phyloP scores from a whole-genome alignment of 2,888 invertebrate genomes.

The Aethes cnicana region DNA sequence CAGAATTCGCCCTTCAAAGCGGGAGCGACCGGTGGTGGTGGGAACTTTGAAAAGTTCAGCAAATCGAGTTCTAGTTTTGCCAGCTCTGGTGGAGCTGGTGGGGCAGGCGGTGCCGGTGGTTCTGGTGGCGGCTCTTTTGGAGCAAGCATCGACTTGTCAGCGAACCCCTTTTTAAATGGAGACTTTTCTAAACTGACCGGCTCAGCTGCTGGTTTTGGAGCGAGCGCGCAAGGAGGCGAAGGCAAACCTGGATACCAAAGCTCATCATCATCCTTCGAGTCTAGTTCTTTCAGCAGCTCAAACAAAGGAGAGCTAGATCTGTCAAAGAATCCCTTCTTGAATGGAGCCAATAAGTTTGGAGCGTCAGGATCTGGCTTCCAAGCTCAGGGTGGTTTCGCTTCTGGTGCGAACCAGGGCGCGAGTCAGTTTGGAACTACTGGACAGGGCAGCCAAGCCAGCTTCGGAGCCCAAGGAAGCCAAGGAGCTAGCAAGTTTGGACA shows the following conservation, averaged over 20 bases:
- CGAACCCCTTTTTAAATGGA: slow-evolving; percentile 62
- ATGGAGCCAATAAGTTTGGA: slow-evolving; percentile 42
- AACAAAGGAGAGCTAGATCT: slow-evolving; percentile 59
- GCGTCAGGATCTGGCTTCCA: slow-evolving; percentile 35
- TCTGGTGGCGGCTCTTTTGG: slow-evolving; percentile 37
- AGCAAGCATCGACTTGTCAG: slow-evolving; percentile 46
- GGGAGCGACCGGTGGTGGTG: slow-evolving; percentile 54
- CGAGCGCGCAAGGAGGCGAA: slow-evolving; percentile 32
- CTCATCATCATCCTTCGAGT: slow-evolving; percentile 55
- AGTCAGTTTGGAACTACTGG: slow-evolving; percentile 27
- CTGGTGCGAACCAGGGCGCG: slow-evolving; percentile 23
- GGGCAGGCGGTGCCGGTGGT: slow-evolving; percentile 38
- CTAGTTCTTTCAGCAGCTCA: slow-evolving; percentile 48
- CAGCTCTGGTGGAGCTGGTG: slow-evolving; percentile 41
- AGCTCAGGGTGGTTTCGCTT: slow-evolving; percentile 34
- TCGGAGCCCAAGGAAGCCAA: slow-evolving; percentile 3
- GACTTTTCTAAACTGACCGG: slow-evolving; percentile 49
- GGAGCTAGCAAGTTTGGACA: neutral
- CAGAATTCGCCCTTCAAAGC: slow-evolving; percentile 82
- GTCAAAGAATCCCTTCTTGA: slow-evolving; percentile 62
- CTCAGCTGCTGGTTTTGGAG: slow-evolving; percentile 35
- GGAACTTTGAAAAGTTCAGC: slow-evolving; percentile 62
- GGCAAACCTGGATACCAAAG: slow-evolving; percentile 42
- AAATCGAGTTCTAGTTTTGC: slow-evolving; percentile 59
- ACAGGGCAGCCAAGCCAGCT: neutral